Evolutionary conservation across 2,113 vertebrate species (phyloP), one percentile per base, ranked within the genome.

Genomic region (Ailuropoda melanoleuca): DNA sequence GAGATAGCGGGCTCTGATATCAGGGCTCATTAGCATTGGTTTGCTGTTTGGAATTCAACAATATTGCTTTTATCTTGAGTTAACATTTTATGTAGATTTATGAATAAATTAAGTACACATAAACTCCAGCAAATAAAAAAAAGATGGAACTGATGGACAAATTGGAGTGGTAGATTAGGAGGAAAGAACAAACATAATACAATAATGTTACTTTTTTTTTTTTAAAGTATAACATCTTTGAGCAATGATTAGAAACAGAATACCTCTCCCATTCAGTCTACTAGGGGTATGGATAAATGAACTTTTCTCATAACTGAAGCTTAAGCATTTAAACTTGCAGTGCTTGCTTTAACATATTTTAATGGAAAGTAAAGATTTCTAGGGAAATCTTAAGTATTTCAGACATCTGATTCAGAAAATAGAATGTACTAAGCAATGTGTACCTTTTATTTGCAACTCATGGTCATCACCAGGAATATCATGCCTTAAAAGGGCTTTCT

Each of bases 41-140:
- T 78, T 93, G 46, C 34, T 95, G 1, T 29, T 85, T 26, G 26
- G 39, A 37, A 12, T 18, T 78, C 66, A 43, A 26, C 39, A 78
- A 46, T 74, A 60, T 97, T 34, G 7, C 39, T 84, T 83, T 34
- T 90, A 31, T 97, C 90, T 92, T 75, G 34, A 93, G 87, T 60
- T 96, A 92, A 87, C 68, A 93, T 93, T 93, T 88, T 10, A 53
- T 89, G 58, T 53, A n/a, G 11, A 53, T 64, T 96, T 77, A 93
- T 75, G 48, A 90, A 85, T 90, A 88, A 88, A 89, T 77, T 26
- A 92, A 92, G 4, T 78, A 75, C n/a, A 56, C 11, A 34, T 15
- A 48, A 85, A 46, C 19, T 62, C 24, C 23, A 75, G 14, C 80
- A 93, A 43, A 82, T 96, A 34, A 39, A 77, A 87, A 48, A 60